A percentile compares a stretch with the other conserved stretches of the same genome.
These are phyloP conservation scores for Yponomeuta evonymella DNA, from an alignment of 2,888 invertebrate species.

Conservation along the genomic window DNA sequence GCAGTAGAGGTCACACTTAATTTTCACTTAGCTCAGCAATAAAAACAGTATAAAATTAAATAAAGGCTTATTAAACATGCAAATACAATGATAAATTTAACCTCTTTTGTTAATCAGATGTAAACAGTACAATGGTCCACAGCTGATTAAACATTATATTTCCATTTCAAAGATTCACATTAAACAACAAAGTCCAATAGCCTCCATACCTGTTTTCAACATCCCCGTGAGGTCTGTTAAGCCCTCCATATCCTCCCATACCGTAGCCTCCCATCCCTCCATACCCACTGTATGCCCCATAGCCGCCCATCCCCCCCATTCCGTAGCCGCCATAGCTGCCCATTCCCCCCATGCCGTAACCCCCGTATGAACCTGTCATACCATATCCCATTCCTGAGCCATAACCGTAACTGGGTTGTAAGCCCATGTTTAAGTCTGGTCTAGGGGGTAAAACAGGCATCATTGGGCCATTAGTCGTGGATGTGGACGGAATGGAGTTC, in stretches of 20 bases:
- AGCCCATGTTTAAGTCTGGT: slow-evolving; percentile 39
- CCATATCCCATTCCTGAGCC: slow-evolving; percentile 33
- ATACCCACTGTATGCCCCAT: slow-evolving; percentile 26
- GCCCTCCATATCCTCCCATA: slow-evolving; percentile 51
- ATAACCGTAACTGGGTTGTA: slow-evolving; percentile 45
- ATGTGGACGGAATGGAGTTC: slow-evolving; percentile 44
- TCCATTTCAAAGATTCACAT: background rate
- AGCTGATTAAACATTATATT: background rate
- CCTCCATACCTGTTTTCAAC: slow-evolving; percentile 77
- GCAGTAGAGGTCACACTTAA: no score
- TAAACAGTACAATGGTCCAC: background rate
- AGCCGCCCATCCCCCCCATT: slow-evolving; percentile 27
- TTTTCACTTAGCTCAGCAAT: background rate
- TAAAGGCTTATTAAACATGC: background rate
- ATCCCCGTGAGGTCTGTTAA: slow-evolving; percentile 71
- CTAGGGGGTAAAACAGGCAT: slow-evolving; percentile 50
- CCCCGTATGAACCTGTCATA: slow-evolving; percentile 29
- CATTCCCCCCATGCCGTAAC: slow-evolving; percentile 35
- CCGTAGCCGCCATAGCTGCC: slow-evolving; percentile 38
- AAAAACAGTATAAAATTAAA: background rate
- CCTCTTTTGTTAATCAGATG: background rate
- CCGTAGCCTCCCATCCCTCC: slow-evolving; percentile 39
- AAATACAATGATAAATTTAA: background rate
- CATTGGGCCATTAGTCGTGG: slow-evolving; percentile 27
- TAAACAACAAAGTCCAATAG: background rate